These are phyloP conservation scores for Strigamia crassipes DNA, from an alignment of 2,888 invertebrate genomes.

Conservation along the genomic window DNA sequence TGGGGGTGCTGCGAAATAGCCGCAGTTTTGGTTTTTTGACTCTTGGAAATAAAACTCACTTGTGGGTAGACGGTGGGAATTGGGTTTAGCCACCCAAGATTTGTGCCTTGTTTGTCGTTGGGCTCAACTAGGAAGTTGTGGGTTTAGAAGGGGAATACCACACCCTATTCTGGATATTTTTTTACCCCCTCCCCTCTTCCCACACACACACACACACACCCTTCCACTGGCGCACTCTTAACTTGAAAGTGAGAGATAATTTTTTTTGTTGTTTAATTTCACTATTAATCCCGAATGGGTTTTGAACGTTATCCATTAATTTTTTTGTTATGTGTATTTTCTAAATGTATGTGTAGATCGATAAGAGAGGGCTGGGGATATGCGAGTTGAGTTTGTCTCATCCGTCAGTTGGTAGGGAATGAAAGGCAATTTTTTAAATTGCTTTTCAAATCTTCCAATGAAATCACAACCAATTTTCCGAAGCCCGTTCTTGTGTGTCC, in stretches of 20 bases:
- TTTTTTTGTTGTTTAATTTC: conserved; percentile 38
- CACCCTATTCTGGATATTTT: conserved; percentile 34
- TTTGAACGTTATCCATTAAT: conserved; percentile 21
- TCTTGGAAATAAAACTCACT: background rate
- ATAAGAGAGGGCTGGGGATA: conserved; percentile 36
- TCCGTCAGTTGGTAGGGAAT: conserved; percentile 41
- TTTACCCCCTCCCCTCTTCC: conserved; percentile 16
- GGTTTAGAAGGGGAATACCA: conserved; percentile 19
- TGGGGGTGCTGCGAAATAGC: no score
- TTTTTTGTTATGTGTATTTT: conserved; percentile 31
- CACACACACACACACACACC: no score
- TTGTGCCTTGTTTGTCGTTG: conserved; percentile 32
- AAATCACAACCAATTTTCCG: conserved; percentile 45
- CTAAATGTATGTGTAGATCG: conserved; percentile 43
- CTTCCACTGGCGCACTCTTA: background rate
- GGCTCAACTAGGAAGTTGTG: conserved; percentile 4
- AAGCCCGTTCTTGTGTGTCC: conserved; percentile 41
- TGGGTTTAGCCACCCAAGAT: conserved; percentile 18
- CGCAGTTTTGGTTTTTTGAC: background rate
- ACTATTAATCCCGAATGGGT: conserved; percentile 36
- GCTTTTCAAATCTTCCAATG: conserved; percentile 46
- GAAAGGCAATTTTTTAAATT: conserved; percentile 46
- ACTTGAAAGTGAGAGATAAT: conserved; percentile 31
- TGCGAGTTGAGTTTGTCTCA: conserved; percentile 36
- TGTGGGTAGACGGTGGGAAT: conserved; percentile 11